These are phyloP conservation scores for Neodontobutis hainanensis DNA, from an alignment of 2,113 vertebrate genomes.

Conservation along the genomic window DNA sequence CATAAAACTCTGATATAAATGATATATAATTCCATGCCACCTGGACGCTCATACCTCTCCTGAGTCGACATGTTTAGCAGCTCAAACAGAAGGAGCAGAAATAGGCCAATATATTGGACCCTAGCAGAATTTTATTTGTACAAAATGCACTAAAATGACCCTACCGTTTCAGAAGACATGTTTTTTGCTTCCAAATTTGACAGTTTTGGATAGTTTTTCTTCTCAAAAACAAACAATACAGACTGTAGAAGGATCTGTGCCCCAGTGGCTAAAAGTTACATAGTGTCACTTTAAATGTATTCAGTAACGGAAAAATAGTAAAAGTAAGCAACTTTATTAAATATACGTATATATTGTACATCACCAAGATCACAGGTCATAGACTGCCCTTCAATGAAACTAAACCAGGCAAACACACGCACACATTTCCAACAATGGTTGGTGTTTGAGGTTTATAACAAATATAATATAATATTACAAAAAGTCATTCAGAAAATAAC, in stretches of 20 bases:
- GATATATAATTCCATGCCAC: too few species aligned
- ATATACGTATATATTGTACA: conserved; percentile 39
- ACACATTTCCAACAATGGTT: neutral
- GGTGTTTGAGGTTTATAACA: too few species aligned
- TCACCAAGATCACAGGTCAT: conserved; percentile 37
- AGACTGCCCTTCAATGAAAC: conserved; percentile 28
- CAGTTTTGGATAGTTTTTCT: conserved; percentile 6
- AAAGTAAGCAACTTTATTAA: conserved; percentile 48
- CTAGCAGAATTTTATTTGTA: too few species aligned
- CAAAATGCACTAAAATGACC: too few species aligned
- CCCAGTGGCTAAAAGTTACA: neutral
- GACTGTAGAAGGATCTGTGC: neutral
- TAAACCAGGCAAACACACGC: conserved; percentile 13
- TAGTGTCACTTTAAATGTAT: conserved; percentile 4
- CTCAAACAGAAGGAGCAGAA: too few species aligned
- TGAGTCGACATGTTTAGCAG: too few species aligned
- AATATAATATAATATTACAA: neutral
- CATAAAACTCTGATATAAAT: too few species aligned
- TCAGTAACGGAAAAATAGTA: conserved; percentile 19
- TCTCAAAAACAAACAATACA: neutral
- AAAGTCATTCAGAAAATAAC: conserved; percentile 4
- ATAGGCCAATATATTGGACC: too few species aligned
- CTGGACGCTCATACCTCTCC: too few species aligned
- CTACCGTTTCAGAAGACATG: too few species aligned
- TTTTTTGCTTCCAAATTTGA: too few species aligned